phyloP scores from a whole-genome alignment of 2,113 vertebrate genomes.

The Mus musculus region GRCm39 chr5:124741501-124742000 shows the following conservation, averaged over 20 bases:
- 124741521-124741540: background rate
- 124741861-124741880: conserved; percentile 92
- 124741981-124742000: background rate
- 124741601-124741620: background rate
- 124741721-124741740: background rate
- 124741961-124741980: background rate
- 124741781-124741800: background rate
- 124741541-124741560: background rate
- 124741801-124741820: conserved; percentile 90
- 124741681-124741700: background rate
- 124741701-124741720: background rate
- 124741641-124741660: background rate
- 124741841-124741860: conserved; percentile 94
- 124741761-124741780: background rate
- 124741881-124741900: conserved; percentile 93
- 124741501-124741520: background rate
- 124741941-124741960: background rate
- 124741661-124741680: background rate
- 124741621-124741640: background rate
- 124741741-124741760: background rate
- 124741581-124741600: background rate
- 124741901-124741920: conserved; percentile 93
- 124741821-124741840: conserved; percentile 92
- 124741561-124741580: no score
- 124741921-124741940: rapidly evolving